A percentile compares a stretch with the other conserved stretches of the same genome.
Conservation (phyloP, 2,113 vertebrate genomes). For the Elephantulus edwardii region DNA sequence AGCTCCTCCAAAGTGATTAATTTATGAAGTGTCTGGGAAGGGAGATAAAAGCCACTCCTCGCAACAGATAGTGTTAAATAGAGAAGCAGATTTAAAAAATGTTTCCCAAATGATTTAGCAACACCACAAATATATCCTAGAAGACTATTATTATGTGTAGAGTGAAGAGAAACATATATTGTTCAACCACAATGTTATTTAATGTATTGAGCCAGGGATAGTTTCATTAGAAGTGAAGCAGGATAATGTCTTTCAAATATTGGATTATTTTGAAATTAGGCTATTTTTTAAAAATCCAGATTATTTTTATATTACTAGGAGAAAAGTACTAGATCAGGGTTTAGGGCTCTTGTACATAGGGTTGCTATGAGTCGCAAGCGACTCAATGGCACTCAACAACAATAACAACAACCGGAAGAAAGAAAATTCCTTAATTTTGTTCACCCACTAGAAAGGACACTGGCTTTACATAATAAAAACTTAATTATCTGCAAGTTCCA, state of each 20-base stretch:
- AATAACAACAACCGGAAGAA: not conserved
- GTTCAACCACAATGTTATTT: not conserved
- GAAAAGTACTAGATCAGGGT: too few species aligned
- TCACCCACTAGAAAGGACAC: slow-evolving; percentile 19
- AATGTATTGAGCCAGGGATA: not conserved
- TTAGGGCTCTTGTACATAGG: too few species aligned
- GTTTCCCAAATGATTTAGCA: slow-evolving; percentile 37
- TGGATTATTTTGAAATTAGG: slow-evolving; percentile 5
- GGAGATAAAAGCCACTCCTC: not conserved
- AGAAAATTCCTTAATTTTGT: slow-evolving; percentile 33
- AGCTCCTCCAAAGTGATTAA: not conserved
- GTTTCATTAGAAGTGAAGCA: not conserved
- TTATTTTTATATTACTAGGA: slow-evolving; percentile 24
- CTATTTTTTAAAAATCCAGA: not conserved
- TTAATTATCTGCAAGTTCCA: slow-evolving; percentile 35
- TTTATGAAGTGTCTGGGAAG: not conserved
- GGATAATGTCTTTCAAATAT: not conserved
- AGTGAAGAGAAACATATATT: not conserved
- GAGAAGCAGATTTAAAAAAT: not conserved
- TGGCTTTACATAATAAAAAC: slow-evolving; percentile 53
- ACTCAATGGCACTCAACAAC: too few species aligned
- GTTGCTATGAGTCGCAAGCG: too few species aligned
- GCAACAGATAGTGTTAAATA: not conserved
- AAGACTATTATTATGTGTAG: not conserved
- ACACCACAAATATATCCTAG: slow-evolving; percentile 21